These are phyloP conservation scores for Apotomis turbidana DNA, from an alignment of 2,888 invertebrate species.

Conservation along the genomic window DNA sequence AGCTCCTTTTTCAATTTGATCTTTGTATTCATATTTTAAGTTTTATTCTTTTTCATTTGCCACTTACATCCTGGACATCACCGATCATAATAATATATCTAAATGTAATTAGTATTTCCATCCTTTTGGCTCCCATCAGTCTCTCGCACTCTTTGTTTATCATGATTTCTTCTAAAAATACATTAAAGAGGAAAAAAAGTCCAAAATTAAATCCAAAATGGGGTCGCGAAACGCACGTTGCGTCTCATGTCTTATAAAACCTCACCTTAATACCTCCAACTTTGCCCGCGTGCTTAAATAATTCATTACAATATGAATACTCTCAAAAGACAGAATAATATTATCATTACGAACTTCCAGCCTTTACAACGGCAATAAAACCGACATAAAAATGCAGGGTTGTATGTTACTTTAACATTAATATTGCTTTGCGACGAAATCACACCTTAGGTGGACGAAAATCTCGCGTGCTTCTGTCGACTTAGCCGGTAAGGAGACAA, in stretches of 20 bases:
- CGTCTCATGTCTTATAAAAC: not conserved
- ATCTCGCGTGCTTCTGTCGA: constrained; percentile 22
- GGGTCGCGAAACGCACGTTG: not conserved
- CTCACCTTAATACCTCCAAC: not conserved
- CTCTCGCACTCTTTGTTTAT: too few relatives aligned
- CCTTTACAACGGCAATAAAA: constrained; percentile 11
- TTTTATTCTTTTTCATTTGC: too few relatives aligned
- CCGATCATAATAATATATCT: too few relatives aligned
- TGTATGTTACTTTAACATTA: constrained; percentile 15
- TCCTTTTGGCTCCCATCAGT: too few relatives aligned
- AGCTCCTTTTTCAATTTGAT: too few relatives aligned
- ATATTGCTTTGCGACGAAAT: constrained; percentile 17
- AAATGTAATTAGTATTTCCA: too few relatives aligned
- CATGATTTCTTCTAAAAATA: too few relatives aligned
- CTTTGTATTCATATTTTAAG: too few relatives aligned
- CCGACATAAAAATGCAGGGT: not conserved
- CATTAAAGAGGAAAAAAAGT: too few relatives aligned
- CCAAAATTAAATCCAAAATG: not conserved
- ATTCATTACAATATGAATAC: not conserved
- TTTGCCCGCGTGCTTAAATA: not conserved
- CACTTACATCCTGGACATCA: too few relatives aligned
- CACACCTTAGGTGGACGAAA: constrained; percentile 18
- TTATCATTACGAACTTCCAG: constrained; percentile 3
- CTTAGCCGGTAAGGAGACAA: constrained; percentile 26
- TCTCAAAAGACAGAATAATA: not conserved